Evolutionary conservation across 2,797 vertebrate species (phyloP).

Genomic region (Synanceia verrucosa): DNA sequence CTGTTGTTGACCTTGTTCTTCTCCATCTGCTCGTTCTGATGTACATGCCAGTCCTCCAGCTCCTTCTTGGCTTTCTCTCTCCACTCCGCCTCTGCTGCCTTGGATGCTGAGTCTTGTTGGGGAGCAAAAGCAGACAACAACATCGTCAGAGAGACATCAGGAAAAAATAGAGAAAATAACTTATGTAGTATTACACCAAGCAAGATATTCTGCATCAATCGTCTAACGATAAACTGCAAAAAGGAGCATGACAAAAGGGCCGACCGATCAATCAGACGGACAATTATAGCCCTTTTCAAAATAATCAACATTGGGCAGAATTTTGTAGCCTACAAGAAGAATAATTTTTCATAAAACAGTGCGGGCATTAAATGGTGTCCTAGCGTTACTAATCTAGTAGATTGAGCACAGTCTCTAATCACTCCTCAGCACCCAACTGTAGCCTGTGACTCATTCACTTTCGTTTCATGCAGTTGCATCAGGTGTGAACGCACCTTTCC

Average conservation of each 20-base stretch:
- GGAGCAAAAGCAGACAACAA: not conserved
- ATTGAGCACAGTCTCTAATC: no score
- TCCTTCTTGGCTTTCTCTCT: constrained; percentile 96
- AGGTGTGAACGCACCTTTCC: no score
- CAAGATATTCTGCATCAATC: not conserved
- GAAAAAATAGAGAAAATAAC: not conserved
- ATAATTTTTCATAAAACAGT: no score
- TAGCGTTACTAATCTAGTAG: no score
- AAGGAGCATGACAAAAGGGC: not conserved
- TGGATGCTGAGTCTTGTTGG: constrained; percentile 90
- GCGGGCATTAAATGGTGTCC: no score
- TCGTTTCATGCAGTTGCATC: no score
- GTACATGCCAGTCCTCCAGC: constrained; percentile 96
- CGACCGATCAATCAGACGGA: no score
- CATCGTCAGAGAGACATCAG: not conserved
- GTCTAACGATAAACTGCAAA: not conserved
- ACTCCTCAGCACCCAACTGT: no score
- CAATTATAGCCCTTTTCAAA: no score
- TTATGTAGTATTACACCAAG: not conserved
- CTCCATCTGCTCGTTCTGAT: constrained; percentile 96
- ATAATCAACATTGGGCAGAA: no score
- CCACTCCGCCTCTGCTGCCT: constrained; percentile 93
- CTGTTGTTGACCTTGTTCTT: constrained; percentile 98
- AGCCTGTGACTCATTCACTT: no score
- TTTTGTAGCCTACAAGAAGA: no score